phyloP scores from a whole-genome alignment of 2,113 vertebrate species.

The Excalfactoria chinensis region DNA sequence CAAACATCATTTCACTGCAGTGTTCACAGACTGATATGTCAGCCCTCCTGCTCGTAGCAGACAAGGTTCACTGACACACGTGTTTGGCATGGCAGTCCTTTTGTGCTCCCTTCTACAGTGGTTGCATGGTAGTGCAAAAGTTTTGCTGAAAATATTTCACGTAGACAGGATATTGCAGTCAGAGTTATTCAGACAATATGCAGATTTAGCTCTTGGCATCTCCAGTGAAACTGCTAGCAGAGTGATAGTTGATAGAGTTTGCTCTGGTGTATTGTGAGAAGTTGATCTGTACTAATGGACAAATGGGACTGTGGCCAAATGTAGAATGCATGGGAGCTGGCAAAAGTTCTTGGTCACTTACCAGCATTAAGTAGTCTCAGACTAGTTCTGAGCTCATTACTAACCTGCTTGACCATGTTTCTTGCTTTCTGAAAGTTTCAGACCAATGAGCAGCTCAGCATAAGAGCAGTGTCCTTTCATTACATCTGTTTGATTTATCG shows the following conservation, averaged over 20 bases:
- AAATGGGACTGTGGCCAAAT: neutral
- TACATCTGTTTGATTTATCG: slow-evolving; percentile 12
- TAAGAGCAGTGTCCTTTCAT: slow-evolving; percentile 14
- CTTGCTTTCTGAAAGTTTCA: slow-evolving; percentile 23
- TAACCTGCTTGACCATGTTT: neutral
- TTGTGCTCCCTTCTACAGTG: neutral
- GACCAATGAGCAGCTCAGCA: neutral
- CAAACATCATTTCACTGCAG: neutral
- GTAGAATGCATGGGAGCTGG: neutral
- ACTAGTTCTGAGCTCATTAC: neutral
- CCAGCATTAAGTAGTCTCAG: neutral
- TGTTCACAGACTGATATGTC: neutral
- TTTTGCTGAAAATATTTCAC: neutral
- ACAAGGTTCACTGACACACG: neutral
- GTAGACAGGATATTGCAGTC: neutral
- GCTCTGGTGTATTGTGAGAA: neutral
- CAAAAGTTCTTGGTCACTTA: neutral
- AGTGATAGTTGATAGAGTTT: neutral
- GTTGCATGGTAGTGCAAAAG: neutral
- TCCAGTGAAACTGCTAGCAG: neutral
- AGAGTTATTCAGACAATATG: neutral
- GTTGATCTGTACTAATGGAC: neutral
- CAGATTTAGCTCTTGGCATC: neutral
- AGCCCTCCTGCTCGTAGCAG: neutral
- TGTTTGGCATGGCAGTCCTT: neutral